phyloP scores from a whole-genome alignment of 2,797 vertebrate species.

The Hydrocynus forskahlii region DNA sequence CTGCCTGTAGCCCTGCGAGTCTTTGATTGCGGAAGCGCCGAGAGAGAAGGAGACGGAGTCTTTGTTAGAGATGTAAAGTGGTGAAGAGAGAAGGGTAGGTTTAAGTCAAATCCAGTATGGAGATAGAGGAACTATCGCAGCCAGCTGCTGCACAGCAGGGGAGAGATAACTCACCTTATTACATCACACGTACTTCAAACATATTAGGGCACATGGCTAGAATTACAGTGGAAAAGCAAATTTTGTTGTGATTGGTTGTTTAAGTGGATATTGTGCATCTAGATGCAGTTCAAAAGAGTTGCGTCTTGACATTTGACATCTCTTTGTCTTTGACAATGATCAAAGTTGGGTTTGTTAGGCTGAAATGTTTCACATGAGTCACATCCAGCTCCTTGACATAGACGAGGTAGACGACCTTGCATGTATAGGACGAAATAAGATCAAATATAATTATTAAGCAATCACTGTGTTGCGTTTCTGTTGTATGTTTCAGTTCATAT shows the following conservation, averaged over 20 bases:
- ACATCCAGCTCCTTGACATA: neutral
- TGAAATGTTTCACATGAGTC: neutral
- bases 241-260: neutral
- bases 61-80: constrained; percentile 34
- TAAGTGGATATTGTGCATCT: neutral
- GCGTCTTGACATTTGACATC: neutral
- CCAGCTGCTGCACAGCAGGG: constrained; percentile 1
- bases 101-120: constrained; percentile 30
- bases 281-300: neutral
- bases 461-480: neutral
- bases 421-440: neutral
- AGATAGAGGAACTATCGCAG: constrained; percentile 35
- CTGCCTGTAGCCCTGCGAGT: constrained; percentile 36
- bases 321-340: neutral
- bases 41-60: constrained; percentile 23
- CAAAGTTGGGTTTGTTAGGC: neutral
- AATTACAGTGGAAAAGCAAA: neutral
- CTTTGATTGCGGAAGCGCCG: constrained; percentile 49
- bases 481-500: neutral
- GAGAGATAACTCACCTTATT: constrained; percentile 26
- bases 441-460: neutral
- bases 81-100: constrained; percentile 25
- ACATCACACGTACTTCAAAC: constrained; percentile 1
- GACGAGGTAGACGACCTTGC: neutral
- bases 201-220: neutral